Evolutionary conservation across 2,797 vertebrate species (phyloP), one percentile per base, ranked within the genome.

Genomic region (Florisuga fusca): DNA sequence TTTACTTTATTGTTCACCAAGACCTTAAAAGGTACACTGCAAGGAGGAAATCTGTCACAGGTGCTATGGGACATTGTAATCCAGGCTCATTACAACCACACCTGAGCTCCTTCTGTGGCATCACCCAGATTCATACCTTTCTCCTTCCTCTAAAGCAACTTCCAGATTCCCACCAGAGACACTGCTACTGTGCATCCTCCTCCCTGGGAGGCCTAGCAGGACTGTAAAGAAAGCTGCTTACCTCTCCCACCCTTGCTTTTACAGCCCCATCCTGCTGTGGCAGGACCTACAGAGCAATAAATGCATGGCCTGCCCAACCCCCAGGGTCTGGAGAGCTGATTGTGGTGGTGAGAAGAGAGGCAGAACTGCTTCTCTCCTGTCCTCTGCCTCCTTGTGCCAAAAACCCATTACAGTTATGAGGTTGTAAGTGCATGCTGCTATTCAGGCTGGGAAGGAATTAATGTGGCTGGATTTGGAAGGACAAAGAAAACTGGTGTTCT

Each of bases 401-500:
- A 97, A 96, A 55, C 33, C 51, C 64, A 58, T 90, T 87, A 66
- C 14, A 15, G 48, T 84, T 68, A 74, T 69, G 66, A 90, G 80
- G 25, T 27, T 82, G 51, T 62, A 83, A 91, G 78, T 53, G 63
- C 75, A 57, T 81, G 72, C 72, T 50, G 48, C 48, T 50, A 25
- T 62, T 68, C 54, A 95, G 76, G 76, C 85, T 91, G 87, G 88
- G 90, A 84, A 93, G 93, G 90, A 97, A 97, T 97, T 97, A 97
- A 93, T 91, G 95, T 78, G 91, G 78, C 68, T 81, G 89, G 89
- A 87, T 97, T 96, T 95, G 95, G 94, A 97, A 97, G 94, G 94
- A 98, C 95, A 97, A 97, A 97, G 90, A 90, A 95, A 97, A 84
- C 75, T 90, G 82, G 94, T 95, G 87, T 92, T 94, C 88, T 93